Evolutionary conservation across 2,113 vertebrate species (phyloP), one percentile per base, ranked within the genome.

Genomic region (Cinclus cinclus): DNA sequence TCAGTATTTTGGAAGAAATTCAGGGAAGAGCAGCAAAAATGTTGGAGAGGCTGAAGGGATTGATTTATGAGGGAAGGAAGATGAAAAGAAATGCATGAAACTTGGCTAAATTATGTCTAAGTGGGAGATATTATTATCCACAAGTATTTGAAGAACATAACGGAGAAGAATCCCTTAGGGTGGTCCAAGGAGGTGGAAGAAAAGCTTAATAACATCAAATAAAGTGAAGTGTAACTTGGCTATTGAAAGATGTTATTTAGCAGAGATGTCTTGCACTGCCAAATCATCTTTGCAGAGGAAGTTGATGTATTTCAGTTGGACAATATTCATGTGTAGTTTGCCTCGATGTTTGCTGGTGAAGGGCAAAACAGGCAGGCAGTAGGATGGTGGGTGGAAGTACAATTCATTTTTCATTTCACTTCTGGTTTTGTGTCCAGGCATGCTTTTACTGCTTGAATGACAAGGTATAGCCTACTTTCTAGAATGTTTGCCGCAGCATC

Each of bases 1-100:
- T 93, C 90, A 95, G 83, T 65, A 92, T 30, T 82, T 96, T 96
- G 96, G 95, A 97, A 91, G 52, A 88, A 87, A 65, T 90, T 96
- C 85, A 93, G 58, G 92, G 75, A 96, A 87, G 87, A 92, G 47
- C 68, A 88, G 63, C 44, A 91, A 92, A 78, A 96, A 89, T 50
- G 75, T 85, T 97, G 77, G 71, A 96, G 78, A 93, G 77, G 58
- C 71, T 93, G 82, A 91, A 96, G 60, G 83, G 50, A 67, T 79
- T 96, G 94, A 95, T 96, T 95, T 95, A 83, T 78, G 88, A 94
- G 79, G 42, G 87, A 83, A 90, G 52, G 64, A 86, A 96, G 95
- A 96, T 97, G 87, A 96, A 96, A 97, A 93, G 93, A 94, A 96
- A 76, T 28, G 27, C 44, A 71, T 80, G 78, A 92, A 79, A 78